A percentile compares a stretch with the other conserved stretches of the same genome.
Conservation (phyloP, 2,797 vertebrate genomes). For the Ambastaia sidthimunki region DNA sequence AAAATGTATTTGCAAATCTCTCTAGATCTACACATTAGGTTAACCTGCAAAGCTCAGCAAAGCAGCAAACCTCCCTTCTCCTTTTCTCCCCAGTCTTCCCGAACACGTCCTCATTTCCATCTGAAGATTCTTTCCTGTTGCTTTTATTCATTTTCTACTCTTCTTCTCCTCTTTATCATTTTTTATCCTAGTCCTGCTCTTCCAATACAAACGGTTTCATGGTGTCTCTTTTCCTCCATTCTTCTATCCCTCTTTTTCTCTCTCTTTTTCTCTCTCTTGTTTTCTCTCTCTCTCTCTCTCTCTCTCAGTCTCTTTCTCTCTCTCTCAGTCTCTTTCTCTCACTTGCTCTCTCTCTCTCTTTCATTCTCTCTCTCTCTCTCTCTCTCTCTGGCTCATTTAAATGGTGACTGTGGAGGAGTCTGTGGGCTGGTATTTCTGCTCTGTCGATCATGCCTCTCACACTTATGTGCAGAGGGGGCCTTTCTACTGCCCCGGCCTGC, state of each 20-base stretch:
- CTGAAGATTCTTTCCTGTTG: constrained; percentile 51
- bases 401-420: constrained; percentile 62
- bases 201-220: not conserved
- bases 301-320: not conserved
- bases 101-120: constrained; percentile 66
- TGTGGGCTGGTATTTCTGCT: constrained; percentile 96
- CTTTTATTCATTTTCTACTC: constrained; percentile 73
- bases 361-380: constrained; percentile 9
- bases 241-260: not conserved
- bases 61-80: constrained; percentile 61
- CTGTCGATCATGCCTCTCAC: constrained; percentile 88
- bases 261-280: constrained; percentile 22
- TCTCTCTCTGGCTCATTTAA: constrained; percentile 45
- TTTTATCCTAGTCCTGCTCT: not conserved
- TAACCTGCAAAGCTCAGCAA: constrained; percentile 84
- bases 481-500: constrained; percentile 61
- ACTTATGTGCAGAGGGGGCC: constrained; percentile 64
- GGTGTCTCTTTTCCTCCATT: constrained; percentile 22
- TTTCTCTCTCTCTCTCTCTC: constrained; percentile 10
- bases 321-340: constrained; percentile 28
- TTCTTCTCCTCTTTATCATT: constrained; percentile 64
- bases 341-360: constrained; percentile 28
- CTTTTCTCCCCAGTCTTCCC: constrained; percentile 61
- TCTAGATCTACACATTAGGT: constrained; percentile 80
- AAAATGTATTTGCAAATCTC: constrained; percentile 84